Conservation (phyloP, 2,888 invertebrate species). For the Coremacera marginata region DNA sequence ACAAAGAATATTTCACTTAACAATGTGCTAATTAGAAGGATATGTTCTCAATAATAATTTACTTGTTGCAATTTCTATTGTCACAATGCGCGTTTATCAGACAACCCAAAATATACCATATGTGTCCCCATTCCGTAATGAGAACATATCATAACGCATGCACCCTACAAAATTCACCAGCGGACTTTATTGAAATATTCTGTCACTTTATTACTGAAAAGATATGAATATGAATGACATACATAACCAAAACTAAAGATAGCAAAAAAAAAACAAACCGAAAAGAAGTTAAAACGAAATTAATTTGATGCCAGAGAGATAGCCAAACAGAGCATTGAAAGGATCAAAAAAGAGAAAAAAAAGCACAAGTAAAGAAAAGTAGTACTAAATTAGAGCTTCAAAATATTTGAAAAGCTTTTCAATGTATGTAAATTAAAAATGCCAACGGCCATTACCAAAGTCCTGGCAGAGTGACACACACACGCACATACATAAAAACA, state of each 20-base stretch:
- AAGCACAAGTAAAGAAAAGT: background rate
- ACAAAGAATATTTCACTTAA: too few species aligned
- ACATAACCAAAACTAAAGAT: background rate
- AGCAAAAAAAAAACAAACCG: too few species aligned
- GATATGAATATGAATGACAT: conserved; percentile 1
- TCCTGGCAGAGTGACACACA: background rate
- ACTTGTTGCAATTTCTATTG: too few species aligned
- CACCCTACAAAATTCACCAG: background rate
- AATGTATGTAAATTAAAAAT: conserved; percentile 32
- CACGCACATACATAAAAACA: background rate
- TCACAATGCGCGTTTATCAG: too few species aligned
- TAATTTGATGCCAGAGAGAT: too few species aligned
- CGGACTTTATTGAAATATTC: background rate
- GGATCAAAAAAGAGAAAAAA: background rate
- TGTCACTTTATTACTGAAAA: conserved; percentile 10
- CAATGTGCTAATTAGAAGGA: too few species aligned
- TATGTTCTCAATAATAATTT: too few species aligned
- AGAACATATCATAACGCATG: background rate
- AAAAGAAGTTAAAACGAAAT: too few species aligned
- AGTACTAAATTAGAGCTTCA: background rate
- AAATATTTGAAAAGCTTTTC: conserved; percentile 28
- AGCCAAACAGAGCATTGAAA: too few species aligned
- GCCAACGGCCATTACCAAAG: conserved; percentile 24
- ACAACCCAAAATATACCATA: too few species aligned
- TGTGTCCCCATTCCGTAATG: too few species aligned